Percentiles rank a stretch among this genome's conserved stretches.
Evolutionary conservation across 2,113 vertebrate genomes (phyloP).

Genomic region (Xerus inauris): DNA sequence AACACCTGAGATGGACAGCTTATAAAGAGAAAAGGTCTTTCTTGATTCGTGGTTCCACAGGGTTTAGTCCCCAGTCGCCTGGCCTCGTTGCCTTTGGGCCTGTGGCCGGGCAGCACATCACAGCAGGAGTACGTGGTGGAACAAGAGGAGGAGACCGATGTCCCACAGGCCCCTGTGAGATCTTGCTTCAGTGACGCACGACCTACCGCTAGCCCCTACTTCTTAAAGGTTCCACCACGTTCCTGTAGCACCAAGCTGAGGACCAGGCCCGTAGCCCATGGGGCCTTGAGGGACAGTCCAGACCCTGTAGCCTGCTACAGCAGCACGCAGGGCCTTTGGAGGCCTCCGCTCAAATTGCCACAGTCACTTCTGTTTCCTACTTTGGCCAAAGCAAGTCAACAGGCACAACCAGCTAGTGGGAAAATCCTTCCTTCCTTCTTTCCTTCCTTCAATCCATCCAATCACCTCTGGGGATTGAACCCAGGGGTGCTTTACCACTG

Average conservation of each 20-base stretch:
- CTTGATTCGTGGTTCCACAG: no score
- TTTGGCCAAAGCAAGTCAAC: not conserved
- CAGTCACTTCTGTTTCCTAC: not conserved
- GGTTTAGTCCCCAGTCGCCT: not conserved
- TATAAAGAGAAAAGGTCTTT: not conserved
- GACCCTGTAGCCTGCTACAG: no score
- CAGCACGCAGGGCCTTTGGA: not conserved
- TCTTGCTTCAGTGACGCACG: not conserved
- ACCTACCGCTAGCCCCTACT: not conserved
- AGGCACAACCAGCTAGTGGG: not conserved
- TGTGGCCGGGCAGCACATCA: not conserved
- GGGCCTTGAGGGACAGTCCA: no score
- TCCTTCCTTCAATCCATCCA: no score
- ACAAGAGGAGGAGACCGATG: not conserved
- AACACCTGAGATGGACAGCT: no score
- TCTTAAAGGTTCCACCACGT: no score
- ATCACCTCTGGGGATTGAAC: no score
- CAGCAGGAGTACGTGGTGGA: not conserved
- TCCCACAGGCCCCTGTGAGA: not conserved
- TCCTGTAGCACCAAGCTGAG: not conserved
- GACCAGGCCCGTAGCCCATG: no score
- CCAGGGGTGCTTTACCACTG: no score
- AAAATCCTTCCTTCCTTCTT: no score
- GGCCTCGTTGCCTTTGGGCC: not conserved
- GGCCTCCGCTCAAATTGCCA: not conserved